Base-by-base conservation (phyloP, 2,888 invertebrate species). In the Shargacucullia verbasci region DNA sequence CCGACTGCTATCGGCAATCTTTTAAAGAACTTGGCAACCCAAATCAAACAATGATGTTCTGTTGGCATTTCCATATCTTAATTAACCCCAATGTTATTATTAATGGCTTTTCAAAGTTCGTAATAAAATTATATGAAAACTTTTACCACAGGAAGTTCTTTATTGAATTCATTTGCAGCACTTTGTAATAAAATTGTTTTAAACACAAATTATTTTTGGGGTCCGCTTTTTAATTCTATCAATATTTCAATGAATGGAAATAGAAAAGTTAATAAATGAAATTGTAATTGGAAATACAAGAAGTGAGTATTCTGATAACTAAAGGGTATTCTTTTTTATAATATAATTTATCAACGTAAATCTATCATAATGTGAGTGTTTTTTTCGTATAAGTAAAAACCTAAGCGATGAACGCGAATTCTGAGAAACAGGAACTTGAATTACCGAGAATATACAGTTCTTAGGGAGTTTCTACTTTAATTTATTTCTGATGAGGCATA, bases 81-180 rank as follows among this genome's bases (percentile, higher is more conserved):
- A 56, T 60, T 37, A 54, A 56, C 31, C 27, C 54, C 12, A 9
- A 11, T 52, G 15, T 45, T 48, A 48, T 58, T 58, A 69, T 50
- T 53, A 47, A 69, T 55, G 46, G 34, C 14, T 47, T 15, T 15
- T 20, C 10, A 27, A 65, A 65, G 35, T 65, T 60, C 15, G 0
- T 48, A 43, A 64, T 44, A 2, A 37, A 48, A 25, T 66, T 45
- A 59, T n/a, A 38, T 15, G 9, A 59, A 66, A 62, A 59, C 34
- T 55, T 57, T 47, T 40, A 14, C 52, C 38, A 2, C 39, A 9
- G 27, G 8, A 65, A 60, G 35, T 66, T 67, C 4, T 20, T 39
- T 52, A 40, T 20, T 9, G 27, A 53, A 53, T 58, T 65, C 9
- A 31, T 31, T 55, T 33, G 45, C 14, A 52, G 7, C 9, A 52